Percentiles rank a stretch among this genome's conserved stretches.
Evolutionary conservation across 1,140 invertebrate species (phyloP).

Genomic region (Drosophila navojoa): DNA sequence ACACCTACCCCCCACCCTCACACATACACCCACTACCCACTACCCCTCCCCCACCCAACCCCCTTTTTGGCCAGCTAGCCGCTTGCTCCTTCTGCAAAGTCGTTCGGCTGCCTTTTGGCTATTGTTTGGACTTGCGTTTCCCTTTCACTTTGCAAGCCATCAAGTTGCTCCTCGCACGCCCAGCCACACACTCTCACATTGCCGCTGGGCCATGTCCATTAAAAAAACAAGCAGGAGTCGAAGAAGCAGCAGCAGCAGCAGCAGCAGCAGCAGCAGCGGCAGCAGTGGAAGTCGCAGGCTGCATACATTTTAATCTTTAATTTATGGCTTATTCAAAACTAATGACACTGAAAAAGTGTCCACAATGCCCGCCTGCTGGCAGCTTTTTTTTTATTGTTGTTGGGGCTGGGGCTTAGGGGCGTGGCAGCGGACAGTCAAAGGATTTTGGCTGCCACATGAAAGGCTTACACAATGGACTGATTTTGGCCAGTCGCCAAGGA

Average conservation of each 20-base stretch:
- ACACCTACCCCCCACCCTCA: not conserved
- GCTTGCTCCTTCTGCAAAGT: constrained; percentile 26
- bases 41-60: not conserved
- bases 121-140: constrained; percentile 72
- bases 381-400: constrained; percentile 3
- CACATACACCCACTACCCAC: not conserved
- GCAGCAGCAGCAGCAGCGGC: constrained; percentile 5
- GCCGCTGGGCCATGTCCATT: constrained; percentile 51
- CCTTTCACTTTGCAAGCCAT: constrained; percentile 58
- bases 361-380: constrained; percentile 21
- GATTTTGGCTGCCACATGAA: constrained; percentile 28
- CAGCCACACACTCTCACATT: not conserved
- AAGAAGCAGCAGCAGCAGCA: not conserved
- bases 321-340: constrained; percentile 81
- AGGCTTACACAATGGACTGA: constrained; percentile 12
- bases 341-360: constrained; percentile 77
- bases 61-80: not conserved
- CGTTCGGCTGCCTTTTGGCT: constrained; percentile 69
- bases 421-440: constrained; percentile 11
- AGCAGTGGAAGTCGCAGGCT: constrained; percentile 32
- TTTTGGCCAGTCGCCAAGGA: not conserved
- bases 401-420: not conserved
- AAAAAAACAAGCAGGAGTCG: constrained; percentile 24
- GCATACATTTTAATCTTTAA: constrained; percentile 74
- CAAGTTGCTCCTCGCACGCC: constrained; percentile 4